phyloP scores from a whole-genome alignment of 1,140 invertebrate species.

The Spodoptera litura region DNA sequence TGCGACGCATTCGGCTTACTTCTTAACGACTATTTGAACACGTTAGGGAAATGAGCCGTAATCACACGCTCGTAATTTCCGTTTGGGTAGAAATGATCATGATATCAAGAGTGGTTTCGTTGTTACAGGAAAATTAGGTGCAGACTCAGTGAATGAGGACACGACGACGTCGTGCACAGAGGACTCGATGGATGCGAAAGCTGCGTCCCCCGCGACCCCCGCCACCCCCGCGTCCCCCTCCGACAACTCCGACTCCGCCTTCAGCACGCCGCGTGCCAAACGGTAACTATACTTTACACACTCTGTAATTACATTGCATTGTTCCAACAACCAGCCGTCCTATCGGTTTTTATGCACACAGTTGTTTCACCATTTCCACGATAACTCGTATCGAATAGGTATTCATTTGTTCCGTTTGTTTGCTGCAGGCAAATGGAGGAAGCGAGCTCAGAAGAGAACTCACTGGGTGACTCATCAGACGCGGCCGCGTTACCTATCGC shows the following conservation, averaged over 20 bases:
- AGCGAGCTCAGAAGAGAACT: constrained; percentile 84
- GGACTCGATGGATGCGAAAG: constrained; percentile 88
- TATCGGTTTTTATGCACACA: constrained; percentile 31
- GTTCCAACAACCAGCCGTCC: not conserved
- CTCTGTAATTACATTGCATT: constrained; percentile 28
- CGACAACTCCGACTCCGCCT: constrained; percentile 79
- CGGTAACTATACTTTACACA: constrained; percentile 59
- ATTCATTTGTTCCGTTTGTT: constrained; percentile 27
- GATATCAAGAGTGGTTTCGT: not conserved
- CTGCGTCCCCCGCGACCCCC: constrained; percentile 70
- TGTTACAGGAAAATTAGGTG: constrained; percentile 77
- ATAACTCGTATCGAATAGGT: not conserved
- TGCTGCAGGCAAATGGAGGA: constrained; percentile 80
- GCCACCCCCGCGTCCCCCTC: constrained; percentile 81
- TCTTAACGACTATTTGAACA: constrained; percentile 3
- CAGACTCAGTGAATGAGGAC: constrained; percentile 84
- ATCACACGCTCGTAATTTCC: constrained; percentile 12
- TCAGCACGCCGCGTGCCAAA: constrained; percentile 81
- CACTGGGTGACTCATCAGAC: constrained; percentile 75
- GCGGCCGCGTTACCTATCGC: constrained; percentile 69
- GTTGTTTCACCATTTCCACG: constrained; percentile 10
- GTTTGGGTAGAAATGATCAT: not conserved
- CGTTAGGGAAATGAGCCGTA: constrained; percentile 24
- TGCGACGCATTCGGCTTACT: not conserved
- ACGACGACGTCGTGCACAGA: constrained; percentile 91